Evolutionary conservation across 2,888 invertebrate species (phyloP), one percentile per base, ranked within the genome.

Genomic region (Steromphala cineraria): DNA sequence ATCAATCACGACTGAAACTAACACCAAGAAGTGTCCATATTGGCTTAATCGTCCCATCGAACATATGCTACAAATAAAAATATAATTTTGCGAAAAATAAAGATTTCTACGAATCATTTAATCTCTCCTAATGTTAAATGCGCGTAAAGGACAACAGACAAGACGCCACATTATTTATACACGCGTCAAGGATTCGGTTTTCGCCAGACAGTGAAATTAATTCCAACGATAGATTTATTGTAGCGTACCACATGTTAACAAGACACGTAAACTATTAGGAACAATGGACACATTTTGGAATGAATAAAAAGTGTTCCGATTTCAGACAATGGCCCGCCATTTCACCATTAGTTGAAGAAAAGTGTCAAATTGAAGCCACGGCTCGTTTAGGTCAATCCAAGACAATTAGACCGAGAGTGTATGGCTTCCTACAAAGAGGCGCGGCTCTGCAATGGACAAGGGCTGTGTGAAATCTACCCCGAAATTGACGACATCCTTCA

Each of bases 291-390:
- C 71, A 71, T 19, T 36, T 71, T 17, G 17, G 19, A 15, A 71
- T 31, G 28, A 19, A 36, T 28, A 19, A 19, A 71, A 71, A 36
- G 19, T 10, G 19, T 1, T 36, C 71, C 15, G 28, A 31, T 31
- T 21, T 19, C 36, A 71, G 71, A 71, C 71, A 71, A 71, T 36
- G 36, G 40, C 71, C 71, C 71, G 71, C 71, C 71, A 71, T 31
- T n/a, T 36, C 40, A n/a, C 71, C 71, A 40, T 71, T 71, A 71
- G 71, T 71, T 10, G 1, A 36, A n/a, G 36, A 28, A 31, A 46
- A 71, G 31, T 28, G 71, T 31, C 28, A 71, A 71, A 17, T 71
- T 31, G 7, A 31, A 17, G 13, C 31, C 71, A 71, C n/a, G 71
- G n/a, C 71, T 71, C 71, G 36, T 71, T 71, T 17, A 40, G 36